Evolutionary conservation across 1,140 invertebrate genomes (phyloP), one percentile per base, ranked within the genome.

Genomic region (Apis mellifera): DNA sequence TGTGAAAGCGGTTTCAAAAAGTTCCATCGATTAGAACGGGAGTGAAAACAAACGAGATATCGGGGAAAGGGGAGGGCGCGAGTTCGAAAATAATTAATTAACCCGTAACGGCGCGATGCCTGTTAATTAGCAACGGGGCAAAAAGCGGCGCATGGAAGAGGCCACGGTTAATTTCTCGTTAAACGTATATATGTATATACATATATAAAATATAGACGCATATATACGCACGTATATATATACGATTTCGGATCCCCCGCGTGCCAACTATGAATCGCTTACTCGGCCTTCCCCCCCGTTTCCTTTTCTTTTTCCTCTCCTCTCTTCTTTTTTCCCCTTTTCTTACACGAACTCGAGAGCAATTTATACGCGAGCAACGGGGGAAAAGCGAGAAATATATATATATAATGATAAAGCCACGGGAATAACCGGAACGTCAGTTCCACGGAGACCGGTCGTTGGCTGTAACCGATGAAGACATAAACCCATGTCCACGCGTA

Each of bases 401-500:
- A 32, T 32, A 42, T 88, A 82, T 84, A 85, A 88, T 88, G 80
- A 88, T 88, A 88, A 83, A 85, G 78, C 69, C 78, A 50, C 76
- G 87, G 79, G 80, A 85, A 83, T 88, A 83, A 82, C 83, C 84
- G 81, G 78, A 88, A 88, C 84, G 77, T 88, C 76, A 76, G 73
- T 84, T 88, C 48, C 64, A 62, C 76, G 80, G 80, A 78, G 87
- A 91, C 86, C 85, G 85, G 86, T 86, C 86, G 85, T 91, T 88
- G 87, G 88, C 86, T 90, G 85, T 92, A 93, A 92, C 88, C 91
- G 89, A 92, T 92, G 86, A 92, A 93, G 92, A 93, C 91, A 87
- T 92, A 92, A 91, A 90, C 90, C 91, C 90, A 89, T 91, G 92
- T 93, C 91, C 88, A 85, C 90, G 92, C 91, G 91, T 93, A 93